Percentiles rank a stretch among this genome's conserved stretches.
Evolutionary conservation across 1,140 invertebrate species (phyloP).

Genomic region (Bombus difficillimus): DNA sequence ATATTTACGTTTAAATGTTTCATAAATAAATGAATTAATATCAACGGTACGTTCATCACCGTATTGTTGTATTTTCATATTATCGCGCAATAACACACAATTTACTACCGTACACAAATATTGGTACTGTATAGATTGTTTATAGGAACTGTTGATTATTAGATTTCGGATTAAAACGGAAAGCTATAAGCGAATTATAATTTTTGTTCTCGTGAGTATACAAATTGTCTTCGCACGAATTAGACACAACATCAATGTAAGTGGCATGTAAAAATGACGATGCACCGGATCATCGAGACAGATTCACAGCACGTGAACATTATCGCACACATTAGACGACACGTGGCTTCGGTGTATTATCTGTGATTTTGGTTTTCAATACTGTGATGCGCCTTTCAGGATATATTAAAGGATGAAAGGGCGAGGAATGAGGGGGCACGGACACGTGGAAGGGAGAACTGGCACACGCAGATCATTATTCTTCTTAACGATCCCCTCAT

Average conservation of each 20-base stretch:
- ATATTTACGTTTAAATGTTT: neutral
- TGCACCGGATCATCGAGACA: neutral
- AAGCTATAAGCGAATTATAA: neutral
- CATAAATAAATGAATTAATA: neutral
- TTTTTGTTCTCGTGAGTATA: neutral
- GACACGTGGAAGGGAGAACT: constrained; percentile 54
- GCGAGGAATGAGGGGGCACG: constrained; percentile 9
- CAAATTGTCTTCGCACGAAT: too few species aligned
- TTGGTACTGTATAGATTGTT: neutral
- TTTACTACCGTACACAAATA: neutral
- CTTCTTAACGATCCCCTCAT: constrained; percentile 74
- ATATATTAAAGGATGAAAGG: constrained; percentile 49
- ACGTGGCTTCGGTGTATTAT: constrained; percentile 64
- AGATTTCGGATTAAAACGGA: neutral
- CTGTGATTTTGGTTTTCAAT: constrained; percentile 59
- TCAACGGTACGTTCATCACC: neutral
- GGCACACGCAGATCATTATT: constrained; percentile 59
- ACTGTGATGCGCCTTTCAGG: constrained; percentile 32
- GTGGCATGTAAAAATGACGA: neutral
- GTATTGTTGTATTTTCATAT: neutral
- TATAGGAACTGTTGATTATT: neutral
- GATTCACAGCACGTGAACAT: constrained; percentile 49
- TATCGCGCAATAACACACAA: neutral
- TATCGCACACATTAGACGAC: constrained; percentile 52
- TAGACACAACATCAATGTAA: too few species aligned